phyloP scores from a whole-genome alignment of 2,888 invertebrate genomes.

The Bombylius major region DNA sequence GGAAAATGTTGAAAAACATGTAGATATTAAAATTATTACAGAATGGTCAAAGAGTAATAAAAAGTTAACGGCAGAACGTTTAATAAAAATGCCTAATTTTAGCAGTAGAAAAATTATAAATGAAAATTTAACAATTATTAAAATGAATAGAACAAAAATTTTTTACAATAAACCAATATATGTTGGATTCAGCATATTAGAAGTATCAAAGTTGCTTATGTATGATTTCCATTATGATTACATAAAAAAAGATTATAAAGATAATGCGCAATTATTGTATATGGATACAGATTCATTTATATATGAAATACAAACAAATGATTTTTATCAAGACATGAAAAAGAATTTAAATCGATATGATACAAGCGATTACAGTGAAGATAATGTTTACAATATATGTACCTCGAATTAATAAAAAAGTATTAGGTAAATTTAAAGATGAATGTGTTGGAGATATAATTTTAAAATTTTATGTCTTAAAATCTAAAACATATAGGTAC shows the following conservation, averaged over 20 bases:
- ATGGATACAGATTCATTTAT: too few relatives aligned
- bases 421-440: too few relatives aligned
- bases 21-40: constrained; percentile 11
- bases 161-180: constrained; percentile 15
- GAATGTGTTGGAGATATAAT: too few relatives aligned
- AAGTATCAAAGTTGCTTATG: constrained; percentile 11
- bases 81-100: not conserved
- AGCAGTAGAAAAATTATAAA: constrained; percentile 6
- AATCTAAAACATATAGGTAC: too few relatives aligned
- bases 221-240: constrained; percentile 14
- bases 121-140: constrained; percentile 14
- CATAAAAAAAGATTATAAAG: not conserved
- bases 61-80: not conserved
- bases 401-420: too few relatives aligned
- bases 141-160: constrained; percentile 8
- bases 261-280: too few relatives aligned
- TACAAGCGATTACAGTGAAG: too few relatives aligned
- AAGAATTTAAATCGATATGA: too few relatives aligned
- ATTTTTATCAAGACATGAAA: too few relatives aligned
- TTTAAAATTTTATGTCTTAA: too few relatives aligned
- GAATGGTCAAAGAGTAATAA: constrained; percentile 4
- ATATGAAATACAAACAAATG: too few relatives aligned
- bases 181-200: constrained; percentile 12
- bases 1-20: not conserved
- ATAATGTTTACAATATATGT: too few relatives aligned